Evolutionary conservation across 1,140 invertebrate species (phyloP), one percentile per base, ranked within the genome.

Genomic region (Saccostrea cuccullata): DNA sequence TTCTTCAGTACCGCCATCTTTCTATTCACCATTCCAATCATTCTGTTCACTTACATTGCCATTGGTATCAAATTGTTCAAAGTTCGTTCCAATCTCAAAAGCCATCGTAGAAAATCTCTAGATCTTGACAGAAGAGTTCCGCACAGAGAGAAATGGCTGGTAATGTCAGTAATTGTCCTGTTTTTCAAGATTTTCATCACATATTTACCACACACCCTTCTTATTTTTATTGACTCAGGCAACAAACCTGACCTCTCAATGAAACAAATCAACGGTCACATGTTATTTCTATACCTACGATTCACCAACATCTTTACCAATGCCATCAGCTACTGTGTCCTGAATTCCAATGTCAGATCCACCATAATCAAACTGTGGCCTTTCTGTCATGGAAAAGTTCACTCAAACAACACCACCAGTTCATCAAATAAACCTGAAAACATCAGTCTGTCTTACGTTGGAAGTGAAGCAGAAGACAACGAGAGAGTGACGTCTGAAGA

Each of bases 331-430:
- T 77, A 77, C 70, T 77, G 70, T 30, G 17, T 77, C 70, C 26
- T 77, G 30, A 77, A 77, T 36, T 26, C 70, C 26, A 77, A 30
- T 12, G 70, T 30, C 6, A 77, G 70, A 30, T 30, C 70, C 23
- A 77, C 70, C 15, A 11, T 77, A 13, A 15, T 77, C 13, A 77
- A 77, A 30, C 70, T 77, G 30, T 77, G 70, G 70, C 70, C 70
- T 40, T 77, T 77, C 30, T 77, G 70, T 77, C 70, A 77, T 77
- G 26, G 26, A 77, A 77, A 77, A 77, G 70, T 77, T 77, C 30
- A 77, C 15, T 77, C 70, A 8, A 77, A 77, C 13, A 77, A 17
- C 26, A 3, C 70, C 3, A 77, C 30, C 70, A 77, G 70, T 77
- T 30, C 70, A 15, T 77, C 70, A 36, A 77, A 30, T 77, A 26